These are phyloP conservation scores for Megalopta genalis DNA, from an alignment of 1,140 invertebrate species.

Conservation along the genomic window DNA sequence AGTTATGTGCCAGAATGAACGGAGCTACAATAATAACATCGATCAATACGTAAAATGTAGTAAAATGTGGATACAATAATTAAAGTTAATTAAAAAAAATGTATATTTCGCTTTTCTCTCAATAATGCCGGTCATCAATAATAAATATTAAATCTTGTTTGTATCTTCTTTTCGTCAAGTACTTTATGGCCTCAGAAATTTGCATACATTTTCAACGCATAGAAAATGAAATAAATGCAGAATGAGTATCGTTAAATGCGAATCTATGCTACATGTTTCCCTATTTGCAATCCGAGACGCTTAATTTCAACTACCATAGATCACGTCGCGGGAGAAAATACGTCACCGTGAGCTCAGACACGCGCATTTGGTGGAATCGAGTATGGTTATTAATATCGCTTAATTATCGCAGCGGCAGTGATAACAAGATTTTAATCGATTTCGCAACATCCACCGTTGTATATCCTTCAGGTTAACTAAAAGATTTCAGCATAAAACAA, in stretches of 20 bases:
- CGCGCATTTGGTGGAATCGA: slow-evolving; percentile 7
- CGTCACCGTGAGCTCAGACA: not conserved
- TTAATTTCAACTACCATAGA: not conserved
- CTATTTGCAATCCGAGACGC: too few relatives aligned
- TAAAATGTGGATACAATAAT: too few relatives aligned
- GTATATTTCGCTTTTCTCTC: too few relatives aligned
- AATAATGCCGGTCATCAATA: too few relatives aligned
- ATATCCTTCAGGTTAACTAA: not conserved
- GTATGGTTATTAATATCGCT: slow-evolving; percentile 6
- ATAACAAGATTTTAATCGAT: slow-evolving; percentile 54
- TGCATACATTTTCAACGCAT: not conserved
- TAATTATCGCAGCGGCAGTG: slow-evolving; percentile 31
- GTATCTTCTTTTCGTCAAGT: not conserved
- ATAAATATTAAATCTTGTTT: too few relatives aligned
- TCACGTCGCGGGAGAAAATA: not conserved
- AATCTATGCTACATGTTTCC: not conserved
- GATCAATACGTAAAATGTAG: too few relatives aligned
- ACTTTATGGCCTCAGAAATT: not conserved
- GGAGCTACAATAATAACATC: too few relatives aligned
- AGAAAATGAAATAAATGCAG: not conserved
- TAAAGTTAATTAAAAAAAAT: too few relatives aligned
- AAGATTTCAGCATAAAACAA: slow-evolving; percentile 14
- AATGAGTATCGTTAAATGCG: not conserved
- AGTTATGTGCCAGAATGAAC: too few relatives aligned
- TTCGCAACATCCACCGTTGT: slow-evolving; percentile 28